Evolutionary conservation across 2,888 invertebrate genomes (phyloP).

Genomic region (Aethes cnicana): DNA sequence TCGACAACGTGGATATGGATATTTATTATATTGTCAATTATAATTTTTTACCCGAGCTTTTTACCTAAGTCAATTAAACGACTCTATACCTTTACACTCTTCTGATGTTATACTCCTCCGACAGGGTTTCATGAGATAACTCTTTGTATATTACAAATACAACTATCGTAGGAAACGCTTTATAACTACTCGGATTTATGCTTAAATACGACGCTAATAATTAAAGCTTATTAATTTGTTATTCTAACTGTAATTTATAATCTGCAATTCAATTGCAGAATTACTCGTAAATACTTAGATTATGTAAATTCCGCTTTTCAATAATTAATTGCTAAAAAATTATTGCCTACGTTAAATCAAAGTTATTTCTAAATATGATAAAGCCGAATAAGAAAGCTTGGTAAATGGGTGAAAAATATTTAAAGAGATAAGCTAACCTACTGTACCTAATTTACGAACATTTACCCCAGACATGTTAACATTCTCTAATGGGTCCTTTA

Average conservation of each 20-base stretch:
- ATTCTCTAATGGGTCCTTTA: conserved; percentile 12
- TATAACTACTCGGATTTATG: neutral
- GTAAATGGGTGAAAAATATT: too few relatives aligned
- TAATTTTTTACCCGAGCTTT: conserved; percentile 62
- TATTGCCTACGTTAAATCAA: too few relatives aligned
- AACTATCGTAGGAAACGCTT: conserved; percentile 5
- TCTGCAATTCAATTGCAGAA: too few relatives aligned
- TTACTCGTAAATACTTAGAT: too few relatives aligned
- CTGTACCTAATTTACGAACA: conserved; percentile 15
- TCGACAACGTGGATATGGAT: neutral
- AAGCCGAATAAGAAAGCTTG: too few relatives aligned
- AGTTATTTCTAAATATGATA: too few relatives aligned
- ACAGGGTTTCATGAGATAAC: conserved; percentile 48
- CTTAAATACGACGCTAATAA: too few relatives aligned
- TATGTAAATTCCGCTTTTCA: too few relatives aligned
- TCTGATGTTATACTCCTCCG: conserved; percentile 44
- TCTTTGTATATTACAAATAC: conserved; percentile 10
- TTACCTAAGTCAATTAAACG: conserved; percentile 59
- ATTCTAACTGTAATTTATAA: too few relatives aligned
- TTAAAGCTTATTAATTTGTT: too few relatives aligned
- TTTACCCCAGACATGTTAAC: conserved; percentile 10
- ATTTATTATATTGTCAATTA: conserved; percentile 22
- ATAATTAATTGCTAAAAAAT: too few relatives aligned
- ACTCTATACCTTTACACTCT: conserved; percentile 38
- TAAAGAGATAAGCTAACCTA: too few relatives aligned